Conservation (phyloP, 2,797 vertebrate genomes). For the Natrix natrix region DNA sequence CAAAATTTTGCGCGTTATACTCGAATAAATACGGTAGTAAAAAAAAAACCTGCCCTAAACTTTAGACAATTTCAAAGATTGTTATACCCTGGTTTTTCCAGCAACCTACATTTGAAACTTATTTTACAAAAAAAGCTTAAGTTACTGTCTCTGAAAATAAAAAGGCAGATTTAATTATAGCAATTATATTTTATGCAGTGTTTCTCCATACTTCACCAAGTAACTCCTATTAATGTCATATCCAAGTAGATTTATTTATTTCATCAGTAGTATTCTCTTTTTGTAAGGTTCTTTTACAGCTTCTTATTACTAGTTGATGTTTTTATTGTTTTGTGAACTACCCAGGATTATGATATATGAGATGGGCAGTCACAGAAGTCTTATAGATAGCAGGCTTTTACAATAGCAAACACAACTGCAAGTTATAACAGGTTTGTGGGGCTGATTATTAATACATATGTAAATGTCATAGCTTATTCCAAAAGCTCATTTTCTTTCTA, state of each 20-base stretch:
- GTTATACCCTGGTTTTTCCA: neutral
- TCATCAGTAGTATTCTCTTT: neutral
- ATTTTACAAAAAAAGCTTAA: neutral
- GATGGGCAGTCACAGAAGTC: neutral
- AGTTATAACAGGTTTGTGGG: neutral
- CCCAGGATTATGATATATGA: neutral
- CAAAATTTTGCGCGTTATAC: too few relatives aligned
- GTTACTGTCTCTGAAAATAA: neutral
- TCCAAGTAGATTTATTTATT: neutral
- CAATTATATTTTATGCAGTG: neutral
- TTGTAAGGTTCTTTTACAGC: neutral
- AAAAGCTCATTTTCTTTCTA: neutral
- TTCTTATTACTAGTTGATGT: neutral
- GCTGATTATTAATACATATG: neutral
- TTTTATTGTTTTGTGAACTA: neutral
- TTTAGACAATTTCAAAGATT: neutral
- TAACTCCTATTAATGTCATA: neutral
- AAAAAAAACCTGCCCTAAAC: neutral
- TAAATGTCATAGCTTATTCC: neutral
- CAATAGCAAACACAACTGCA: neutral
- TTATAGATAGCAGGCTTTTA: neutral
- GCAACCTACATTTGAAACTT: neutral
- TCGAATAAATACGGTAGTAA: too few relatives aligned
- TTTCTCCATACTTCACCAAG: neutral
- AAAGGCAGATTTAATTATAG: neutral